Conservation (phyloP, 2,888 invertebrate genomes). For the Athalia rosae region DNA sequence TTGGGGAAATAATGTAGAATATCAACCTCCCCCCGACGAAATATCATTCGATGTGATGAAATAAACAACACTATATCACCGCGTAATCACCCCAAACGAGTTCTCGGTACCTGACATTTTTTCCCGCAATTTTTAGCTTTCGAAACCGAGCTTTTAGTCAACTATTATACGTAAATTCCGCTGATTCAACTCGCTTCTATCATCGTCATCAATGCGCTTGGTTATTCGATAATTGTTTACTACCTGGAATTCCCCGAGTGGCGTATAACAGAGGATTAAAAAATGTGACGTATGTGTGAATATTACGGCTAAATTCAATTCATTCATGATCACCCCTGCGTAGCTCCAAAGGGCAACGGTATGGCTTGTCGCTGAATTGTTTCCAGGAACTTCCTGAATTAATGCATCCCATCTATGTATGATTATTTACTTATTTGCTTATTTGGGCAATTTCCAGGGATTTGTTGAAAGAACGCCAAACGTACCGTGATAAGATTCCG, state of each 20-base stretch:
- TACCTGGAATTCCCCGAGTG: neutral
- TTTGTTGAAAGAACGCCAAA: conserved; percentile 34
- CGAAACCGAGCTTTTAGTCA: too few species aligned
- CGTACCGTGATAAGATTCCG: conserved; percentile 33
- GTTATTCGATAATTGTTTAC: neutral
- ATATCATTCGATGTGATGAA: too few species aligned
- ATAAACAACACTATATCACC: too few species aligned
- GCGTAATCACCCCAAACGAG: too few species aligned
- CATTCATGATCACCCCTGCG: neutral
- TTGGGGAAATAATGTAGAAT: too few species aligned
- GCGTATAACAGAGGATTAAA: too few species aligned
- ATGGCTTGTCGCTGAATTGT: neutral
- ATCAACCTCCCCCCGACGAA: too few species aligned
- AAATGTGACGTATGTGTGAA: neutral
- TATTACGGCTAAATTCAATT: neutral
- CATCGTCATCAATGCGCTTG: neutral
- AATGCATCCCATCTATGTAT: neutral
- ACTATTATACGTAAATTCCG: neutral
- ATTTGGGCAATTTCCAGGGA: conserved; percentile 20
- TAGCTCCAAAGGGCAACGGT: too few species aligned
- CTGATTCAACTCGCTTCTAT: neutral
- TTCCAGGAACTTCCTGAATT: neutral
- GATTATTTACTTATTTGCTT: conserved; percentile 25
- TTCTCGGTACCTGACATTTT: too few species aligned
- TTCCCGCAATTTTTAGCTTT: neutral